phyloP scores from a whole-genome alignment of 2,797 vertebrate species.

The Peromyscus eremicus region DNA sequence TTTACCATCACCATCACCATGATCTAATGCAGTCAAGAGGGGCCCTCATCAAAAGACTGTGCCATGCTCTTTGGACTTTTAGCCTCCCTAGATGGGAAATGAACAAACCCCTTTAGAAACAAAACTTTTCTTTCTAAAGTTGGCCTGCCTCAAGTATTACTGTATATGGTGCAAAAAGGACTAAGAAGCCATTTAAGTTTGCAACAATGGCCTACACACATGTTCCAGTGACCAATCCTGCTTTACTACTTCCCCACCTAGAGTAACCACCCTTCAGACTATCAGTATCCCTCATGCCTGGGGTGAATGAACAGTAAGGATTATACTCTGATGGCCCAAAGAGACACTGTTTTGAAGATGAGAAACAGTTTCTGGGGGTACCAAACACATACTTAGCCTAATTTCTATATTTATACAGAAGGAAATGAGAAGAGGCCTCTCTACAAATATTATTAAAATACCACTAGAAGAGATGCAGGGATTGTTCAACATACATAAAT shows the following conservation, averaged over 20 bases:
- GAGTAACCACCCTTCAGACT: neutral
- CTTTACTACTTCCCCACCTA: neutral
- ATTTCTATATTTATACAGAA: constrained; percentile 29
- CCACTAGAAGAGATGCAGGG: neutral
- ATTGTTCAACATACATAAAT: neutral
- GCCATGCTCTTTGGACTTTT: neutral
- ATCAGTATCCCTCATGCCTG: neutral
- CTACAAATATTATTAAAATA: neutral
- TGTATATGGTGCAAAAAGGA: neutral
- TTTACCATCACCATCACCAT: neutral
- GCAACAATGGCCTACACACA: neutral
- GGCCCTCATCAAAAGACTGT: neutral
- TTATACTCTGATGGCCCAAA: neutral
- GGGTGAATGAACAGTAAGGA: neutral
- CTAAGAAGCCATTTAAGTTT: neutral
- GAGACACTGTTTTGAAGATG: neutral
- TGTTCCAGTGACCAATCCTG: neutral
- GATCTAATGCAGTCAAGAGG: neutral
- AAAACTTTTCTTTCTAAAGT: neutral
- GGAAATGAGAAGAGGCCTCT: neutral
- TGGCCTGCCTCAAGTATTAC: neutral
- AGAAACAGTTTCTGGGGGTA: neutral
- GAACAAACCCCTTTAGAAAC: neutral
- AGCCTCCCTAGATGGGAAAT: neutral
- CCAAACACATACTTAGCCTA: neutral